Evolutionary conservation across 1,140 invertebrate species (phyloP).

Genomic region (Drosophila obscura): DNA sequence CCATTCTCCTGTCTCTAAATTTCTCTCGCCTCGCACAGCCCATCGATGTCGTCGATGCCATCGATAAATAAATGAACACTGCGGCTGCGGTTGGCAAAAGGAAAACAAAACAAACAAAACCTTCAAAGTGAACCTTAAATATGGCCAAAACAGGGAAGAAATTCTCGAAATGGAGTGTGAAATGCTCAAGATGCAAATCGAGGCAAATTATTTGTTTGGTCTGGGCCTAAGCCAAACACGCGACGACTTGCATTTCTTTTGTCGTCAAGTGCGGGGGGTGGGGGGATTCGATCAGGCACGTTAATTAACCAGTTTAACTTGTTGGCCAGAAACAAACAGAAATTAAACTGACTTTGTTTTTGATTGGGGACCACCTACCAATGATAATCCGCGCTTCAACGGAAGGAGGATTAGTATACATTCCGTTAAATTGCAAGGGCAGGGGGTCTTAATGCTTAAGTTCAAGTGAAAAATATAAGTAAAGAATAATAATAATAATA

Average conservation of each 20-base stretch:
- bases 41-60: constrained; percentile 31
- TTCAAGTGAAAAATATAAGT: too few relatives aligned
- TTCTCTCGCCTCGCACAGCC: background rate
- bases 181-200: constrained; percentile 38
- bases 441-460: too few relatives aligned
- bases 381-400: too few relatives aligned
- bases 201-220: constrained; percentile 23
- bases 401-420: too few relatives aligned
- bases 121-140: constrained; percentile 7
- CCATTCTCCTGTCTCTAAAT: constrained; percentile 2
- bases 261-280: background rate
- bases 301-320: constrained; percentile 38
- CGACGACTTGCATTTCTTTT: constrained; percentile 20
- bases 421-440: too few relatives aligned
- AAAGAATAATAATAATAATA: too few relatives aligned
- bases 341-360: constrained; percentile 1
- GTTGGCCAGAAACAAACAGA: constrained; percentile 1
- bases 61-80: constrained; percentile 50
- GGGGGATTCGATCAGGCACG: constrained; percentile 14
- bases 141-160: constrained; percentile 4
- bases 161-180: constrained; percentile 33
- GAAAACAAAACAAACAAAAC: background rate
- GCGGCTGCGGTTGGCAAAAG: constrained; percentile 22
- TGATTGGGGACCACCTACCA: constrained; percentile 2
- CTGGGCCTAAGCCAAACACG: constrained; percentile 9